A percentile compares a stretch with the other conserved stretches of the same genome.
phyloP scores from a whole-genome alignment of 2,797 vertebrate genomes.

The Hybognathus amarus region DNA sequence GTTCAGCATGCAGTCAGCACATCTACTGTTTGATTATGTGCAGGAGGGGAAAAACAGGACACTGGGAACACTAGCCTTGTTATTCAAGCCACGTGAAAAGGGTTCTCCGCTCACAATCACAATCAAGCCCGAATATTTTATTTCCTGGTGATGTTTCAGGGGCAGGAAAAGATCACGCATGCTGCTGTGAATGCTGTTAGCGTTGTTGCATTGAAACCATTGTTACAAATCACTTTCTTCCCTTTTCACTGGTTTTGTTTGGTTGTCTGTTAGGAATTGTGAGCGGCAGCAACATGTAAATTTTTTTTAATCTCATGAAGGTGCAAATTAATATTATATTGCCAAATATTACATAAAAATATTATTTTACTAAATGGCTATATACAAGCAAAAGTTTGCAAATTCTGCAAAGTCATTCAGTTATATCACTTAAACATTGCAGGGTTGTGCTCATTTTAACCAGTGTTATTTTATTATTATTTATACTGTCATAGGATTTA shows the following conservation, averaged over 20 bases:
- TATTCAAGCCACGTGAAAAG: slow-evolving; percentile 47
- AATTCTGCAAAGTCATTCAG: not conserved
- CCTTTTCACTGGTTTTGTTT: not conserved
- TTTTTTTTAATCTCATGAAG: not conserved
- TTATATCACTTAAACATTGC: not conserved
- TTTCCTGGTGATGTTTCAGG: slow-evolving; percentile 48
- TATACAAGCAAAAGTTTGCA: not conserved
- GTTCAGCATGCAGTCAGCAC: slow-evolving; percentile 41
- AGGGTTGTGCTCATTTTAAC: not conserved
- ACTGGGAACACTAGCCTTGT: slow-evolving; percentile 27
- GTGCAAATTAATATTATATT: not conserved
- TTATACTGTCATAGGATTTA: not conserved
- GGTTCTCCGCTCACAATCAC: slow-evolving; percentile 45
- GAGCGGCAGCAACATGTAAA: not conserved
- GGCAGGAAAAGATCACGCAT: slow-evolving; percentile 25
- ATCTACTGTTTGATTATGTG: slow-evolving; percentile 47
- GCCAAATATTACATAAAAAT: not conserved
- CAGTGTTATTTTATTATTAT: not conserved
- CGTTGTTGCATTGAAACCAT: slow-evolving; percentile 17
- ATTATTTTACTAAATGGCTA: not conserved
- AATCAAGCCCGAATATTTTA: slow-evolving; percentile 56
- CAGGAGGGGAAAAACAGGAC: not conserved
- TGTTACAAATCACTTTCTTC: slow-evolving; percentile 2
- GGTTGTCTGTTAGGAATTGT: not conserved
- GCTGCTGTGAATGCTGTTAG: not conserved